phyloP scores from a whole-genome alignment of 2,113 vertebrate species.

The Bombycilla garrulus region DNA sequence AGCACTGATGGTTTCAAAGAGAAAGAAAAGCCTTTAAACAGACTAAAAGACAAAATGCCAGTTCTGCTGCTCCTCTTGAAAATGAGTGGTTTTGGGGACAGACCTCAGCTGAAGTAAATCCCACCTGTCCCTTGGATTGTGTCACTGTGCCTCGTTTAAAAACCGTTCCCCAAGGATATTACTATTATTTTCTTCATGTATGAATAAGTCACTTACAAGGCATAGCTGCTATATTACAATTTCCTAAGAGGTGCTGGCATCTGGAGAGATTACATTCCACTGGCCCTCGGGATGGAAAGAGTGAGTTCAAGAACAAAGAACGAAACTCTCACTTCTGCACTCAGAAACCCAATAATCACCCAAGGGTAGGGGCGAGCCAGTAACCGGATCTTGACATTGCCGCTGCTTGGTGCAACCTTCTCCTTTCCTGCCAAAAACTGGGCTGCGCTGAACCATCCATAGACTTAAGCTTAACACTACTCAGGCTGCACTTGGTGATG shows the following conservation, averaged over 20 bases:
- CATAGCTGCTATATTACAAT: conserved; percentile 60
- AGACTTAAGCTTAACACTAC: not conserved
- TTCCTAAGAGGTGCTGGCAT: conserved; percentile 70
- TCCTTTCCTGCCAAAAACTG: not conserved
- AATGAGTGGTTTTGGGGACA: not conserved
- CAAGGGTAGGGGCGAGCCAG: not conserved
- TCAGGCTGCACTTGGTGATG: not conserved
- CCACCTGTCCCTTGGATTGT: not conserved
- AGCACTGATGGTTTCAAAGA: conserved; percentile 18
- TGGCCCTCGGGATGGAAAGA: conserved; percentile 68
- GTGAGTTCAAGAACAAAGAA: conserved; percentile 70
- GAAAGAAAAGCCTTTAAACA: conserved; percentile 36
- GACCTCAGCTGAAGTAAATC: not conserved
- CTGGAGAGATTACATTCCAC: conserved; percentile 71
- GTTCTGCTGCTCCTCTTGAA: not conserved
- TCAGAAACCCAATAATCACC: conserved; percentile 47
- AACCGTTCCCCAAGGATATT: not conserved
- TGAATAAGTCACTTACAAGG: conserved; percentile 61
- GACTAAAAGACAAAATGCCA: not conserved
- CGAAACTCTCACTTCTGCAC: conserved; percentile 47
- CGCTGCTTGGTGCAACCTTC: not conserved
- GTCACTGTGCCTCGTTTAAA: not conserved
- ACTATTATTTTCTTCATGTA: conserved; percentile 17
- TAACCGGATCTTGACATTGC: not conserved
- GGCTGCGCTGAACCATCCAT: not conserved